These are phyloP conservation scores for Porites divaricata DNA, from an alignment of 92 coral and sea anemone genomes.

Conservation along the genomic window DNA sequence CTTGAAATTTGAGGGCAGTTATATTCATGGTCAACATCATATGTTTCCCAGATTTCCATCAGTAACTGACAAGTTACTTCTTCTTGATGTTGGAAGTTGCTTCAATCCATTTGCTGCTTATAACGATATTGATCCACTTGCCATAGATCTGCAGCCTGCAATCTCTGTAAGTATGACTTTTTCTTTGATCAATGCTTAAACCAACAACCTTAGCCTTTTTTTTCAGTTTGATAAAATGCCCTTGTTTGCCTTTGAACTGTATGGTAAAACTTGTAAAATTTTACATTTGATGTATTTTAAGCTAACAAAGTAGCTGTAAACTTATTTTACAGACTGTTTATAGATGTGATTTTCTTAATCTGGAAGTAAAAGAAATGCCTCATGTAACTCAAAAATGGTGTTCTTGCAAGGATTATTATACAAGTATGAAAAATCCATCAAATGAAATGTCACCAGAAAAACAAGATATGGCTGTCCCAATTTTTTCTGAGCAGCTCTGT, in stretches of 20 bases:
- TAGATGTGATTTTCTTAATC: constrained; percentile 86
- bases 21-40: neutral
- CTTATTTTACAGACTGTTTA: constrained; percentile 73
- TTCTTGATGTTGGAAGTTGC: constrained; percentile 98
- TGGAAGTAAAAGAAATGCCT: constrained; percentile 14
- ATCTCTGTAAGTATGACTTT: constrained; percentile 15
- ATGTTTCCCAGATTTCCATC: constrained; percentile 24
- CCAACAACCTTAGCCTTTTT: neutral
- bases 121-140: constrained; percentile 70
- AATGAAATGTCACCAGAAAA: neutral
- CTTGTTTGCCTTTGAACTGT: neutral
- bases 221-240: neutral
- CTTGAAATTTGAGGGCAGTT: neutral
- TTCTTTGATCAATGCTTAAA: neutral
- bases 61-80: constrained; percentile 59
- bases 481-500: neutral
- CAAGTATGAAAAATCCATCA: too few relatives aligned
- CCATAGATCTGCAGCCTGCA: constrained; percentile 93
- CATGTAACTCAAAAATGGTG: neutral
- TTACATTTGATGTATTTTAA: too few relatives aligned
- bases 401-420: neutral
- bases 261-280: too few relatives aligned
- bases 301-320: neutral
- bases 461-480: neutral
- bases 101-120: constrained; percentile 82